Conservation (phyloP, 2,888 invertebrate species). For the Idaea aversata region DNA sequence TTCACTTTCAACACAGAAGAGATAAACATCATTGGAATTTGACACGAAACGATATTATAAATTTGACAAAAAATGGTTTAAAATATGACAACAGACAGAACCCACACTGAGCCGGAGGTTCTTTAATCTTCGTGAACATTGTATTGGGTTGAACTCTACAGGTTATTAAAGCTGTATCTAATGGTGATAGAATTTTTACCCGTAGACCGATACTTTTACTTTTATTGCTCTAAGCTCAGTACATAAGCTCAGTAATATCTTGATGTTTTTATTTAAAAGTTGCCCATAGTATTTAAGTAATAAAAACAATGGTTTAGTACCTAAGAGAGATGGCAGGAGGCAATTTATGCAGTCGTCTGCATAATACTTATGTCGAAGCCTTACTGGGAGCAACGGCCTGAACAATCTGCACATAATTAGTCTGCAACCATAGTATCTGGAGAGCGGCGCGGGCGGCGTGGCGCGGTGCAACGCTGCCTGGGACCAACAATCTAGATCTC, state of each 20-base stretch:
- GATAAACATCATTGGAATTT: background rate
- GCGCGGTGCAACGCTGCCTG: slow-evolving; percentile 24
- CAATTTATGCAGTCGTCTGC: slow-evolving; percentile 34
- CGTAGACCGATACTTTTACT: background rate
- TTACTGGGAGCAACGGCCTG: slow-evolving; percentile 53
- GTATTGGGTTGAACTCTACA: slow-evolving; percentile 12
- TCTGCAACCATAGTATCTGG: slow-evolving; percentile 39
- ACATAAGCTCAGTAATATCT: background rate
- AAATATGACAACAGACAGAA: slow-evolving; percentile 23
- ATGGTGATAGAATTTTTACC: slow-evolving; percentile 1
- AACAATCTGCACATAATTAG: slow-evolving; percentile 62
- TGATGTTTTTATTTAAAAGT: background rate
- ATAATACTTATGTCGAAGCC: slow-evolving; percentile 48
- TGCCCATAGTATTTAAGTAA: background rate
- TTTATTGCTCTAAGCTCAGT: background rate
- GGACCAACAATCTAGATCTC: slow-evolving; percentile 36
- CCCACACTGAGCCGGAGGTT: slow-evolving; percentile 15
- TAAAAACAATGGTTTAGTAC: slow-evolving; percentile 22
- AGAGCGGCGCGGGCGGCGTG: slow-evolving; percentile 9
- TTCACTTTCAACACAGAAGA: background rate
- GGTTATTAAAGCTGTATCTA: background rate
- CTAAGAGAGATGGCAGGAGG: slow-evolving; percentile 24
- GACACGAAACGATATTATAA: background rate
- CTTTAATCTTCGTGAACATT: slow-evolving; percentile 11
- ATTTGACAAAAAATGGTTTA: slow-evolving; percentile 13